phyloP scores from a whole-genome alignment of 1,140 invertebrate genomes.

The Capitella teleta region DNA sequence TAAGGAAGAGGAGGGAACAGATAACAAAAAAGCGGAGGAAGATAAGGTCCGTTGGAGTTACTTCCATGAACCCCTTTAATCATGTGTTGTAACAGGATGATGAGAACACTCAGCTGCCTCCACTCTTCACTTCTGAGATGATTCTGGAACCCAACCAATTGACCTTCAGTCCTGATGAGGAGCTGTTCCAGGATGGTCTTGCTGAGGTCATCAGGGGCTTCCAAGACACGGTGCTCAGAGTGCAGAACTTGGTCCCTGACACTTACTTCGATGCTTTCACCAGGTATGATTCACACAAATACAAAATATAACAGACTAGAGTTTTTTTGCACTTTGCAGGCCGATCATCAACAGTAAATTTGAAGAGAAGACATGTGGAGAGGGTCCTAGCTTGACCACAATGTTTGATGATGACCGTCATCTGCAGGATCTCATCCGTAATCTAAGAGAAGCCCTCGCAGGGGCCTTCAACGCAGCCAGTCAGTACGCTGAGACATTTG shows the following conservation, averaged over 20 bases:
- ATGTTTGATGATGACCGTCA: constrained; percentile 55
- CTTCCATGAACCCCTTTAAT: no score
- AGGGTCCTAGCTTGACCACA: constrained; percentile 52
- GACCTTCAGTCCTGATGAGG: constrained; percentile 35
- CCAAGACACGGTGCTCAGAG: constrained; percentile 38
- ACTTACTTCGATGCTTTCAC: constrained; percentile 43
- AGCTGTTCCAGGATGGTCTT: constrained; percentile 24
- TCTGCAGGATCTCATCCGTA: constrained; percentile 45
- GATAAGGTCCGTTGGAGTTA: no score
- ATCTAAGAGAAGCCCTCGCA: constrained; percentile 43
- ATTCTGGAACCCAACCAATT: constrained; percentile 37
- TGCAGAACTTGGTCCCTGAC: constrained; percentile 40
- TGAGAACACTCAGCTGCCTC: constrained; percentile 28
- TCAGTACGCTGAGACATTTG: constrained; percentile 56
- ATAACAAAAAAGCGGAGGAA: not conserved
- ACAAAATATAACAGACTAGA: not conserved
- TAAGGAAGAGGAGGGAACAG: constrained; percentile 39
- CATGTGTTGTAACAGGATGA: constrained; percentile 18
- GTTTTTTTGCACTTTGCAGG: constrained; percentile 40
- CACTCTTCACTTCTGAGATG: constrained; percentile 40
- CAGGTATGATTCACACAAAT: constrained; percentile 21
- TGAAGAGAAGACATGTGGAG: constrained; percentile 54
- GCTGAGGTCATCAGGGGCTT: constrained; percentile 38
- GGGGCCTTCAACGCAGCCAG: constrained; percentile 51
- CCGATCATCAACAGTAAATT: constrained; percentile 62